Percentiles rank a stretch among this genome's conserved stretches.
Evolutionary conservation across 2,888 invertebrate genomes (phyloP).

Genomic region (Drosophila hawaiiensis): DNA sequence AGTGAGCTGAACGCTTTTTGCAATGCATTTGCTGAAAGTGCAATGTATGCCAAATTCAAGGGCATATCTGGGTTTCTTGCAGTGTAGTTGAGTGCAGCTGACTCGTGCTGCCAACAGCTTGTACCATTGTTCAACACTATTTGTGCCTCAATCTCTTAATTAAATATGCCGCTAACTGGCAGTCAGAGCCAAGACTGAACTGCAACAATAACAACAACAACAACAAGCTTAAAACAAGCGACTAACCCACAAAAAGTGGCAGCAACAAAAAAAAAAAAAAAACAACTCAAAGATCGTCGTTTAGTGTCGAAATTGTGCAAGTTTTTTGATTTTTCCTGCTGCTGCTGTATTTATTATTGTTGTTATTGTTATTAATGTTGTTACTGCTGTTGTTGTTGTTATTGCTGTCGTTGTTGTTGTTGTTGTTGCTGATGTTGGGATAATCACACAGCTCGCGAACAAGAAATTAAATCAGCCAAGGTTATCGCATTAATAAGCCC

Average conservation of each 20-base stretch:
- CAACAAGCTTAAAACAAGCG: constrained; percentile 7
- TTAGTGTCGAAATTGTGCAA: constrained; percentile 82
- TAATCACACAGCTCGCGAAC: constrained; percentile 68
- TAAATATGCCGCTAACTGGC: constrained; percentile 80
- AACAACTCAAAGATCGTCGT: constrained; percentile 60
- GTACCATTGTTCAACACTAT: constrained; percentile 79
- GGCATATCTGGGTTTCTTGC: constrained; percentile 29
- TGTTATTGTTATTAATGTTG: constrained; percentile 34
- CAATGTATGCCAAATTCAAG: not conserved
- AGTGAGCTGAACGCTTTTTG: not conserved
- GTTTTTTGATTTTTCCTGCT: constrained; percentile 51
- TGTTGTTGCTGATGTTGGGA: constrained; percentile 35
- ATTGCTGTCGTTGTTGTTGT: constrained; percentile 31
- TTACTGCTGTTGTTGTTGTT: constrained; percentile 26
- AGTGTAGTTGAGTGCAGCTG: constrained; percentile 48
- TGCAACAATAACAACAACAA: constrained; percentile 24
- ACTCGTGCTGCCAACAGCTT: constrained; percentile 72
- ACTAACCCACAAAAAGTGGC: constrained; percentile 29
- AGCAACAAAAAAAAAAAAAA: constrained; percentile 15
- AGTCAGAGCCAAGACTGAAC: constrained; percentile 34
- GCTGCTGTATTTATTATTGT: constrained; percentile 26
- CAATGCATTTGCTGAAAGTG: not conserved
- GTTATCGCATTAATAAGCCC: constrained; percentile 81
- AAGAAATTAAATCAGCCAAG: constrained; percentile 80
- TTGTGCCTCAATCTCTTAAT: constrained; percentile 82